phyloP scores from a whole-genome alignment of 2,888 invertebrate genomes.

The Sarcophaga caerulescens region DNA sequence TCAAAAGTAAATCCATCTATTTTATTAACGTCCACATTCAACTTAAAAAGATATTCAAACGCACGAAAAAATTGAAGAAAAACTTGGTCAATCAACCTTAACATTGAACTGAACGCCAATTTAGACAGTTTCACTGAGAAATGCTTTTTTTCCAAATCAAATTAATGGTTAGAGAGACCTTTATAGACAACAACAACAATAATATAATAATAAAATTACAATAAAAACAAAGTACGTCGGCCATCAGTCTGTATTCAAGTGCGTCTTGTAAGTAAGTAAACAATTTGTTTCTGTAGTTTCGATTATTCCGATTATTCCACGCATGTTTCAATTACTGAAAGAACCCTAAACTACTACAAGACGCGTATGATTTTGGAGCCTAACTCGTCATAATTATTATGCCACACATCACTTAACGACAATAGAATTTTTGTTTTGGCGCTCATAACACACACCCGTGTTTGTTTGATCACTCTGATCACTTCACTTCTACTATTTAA shows the following conservation, averaged over 20 bases:
- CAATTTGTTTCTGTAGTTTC: not conserved
- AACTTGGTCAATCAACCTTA: conserved; percentile 29
- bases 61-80: not conserved
- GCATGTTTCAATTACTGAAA: conserved; percentile 34
- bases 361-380: not conserved
- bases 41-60: not conserved
- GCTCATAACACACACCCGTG: not conserved
- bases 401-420: not conserved
- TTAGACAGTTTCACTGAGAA: conserved; percentile 12
- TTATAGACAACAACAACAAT: not conserved
- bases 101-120: conserved; percentile 44
- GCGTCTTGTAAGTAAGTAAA: not conserved
- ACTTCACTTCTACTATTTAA: not conserved
- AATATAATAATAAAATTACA: too few relatives aligned
- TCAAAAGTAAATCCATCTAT: too few relatives aligned
- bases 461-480: not conserved
- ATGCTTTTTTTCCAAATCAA: not conserved
- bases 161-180: conserved; percentile 19
- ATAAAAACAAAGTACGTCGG: too few relatives aligned
- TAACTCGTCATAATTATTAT: conserved; percentile 40
- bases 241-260: not conserved
- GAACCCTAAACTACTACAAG: conserved; percentile 25
- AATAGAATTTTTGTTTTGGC: not conserved
- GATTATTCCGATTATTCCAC: conserved; percentile 29
- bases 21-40: not conserved